Evolutionary conservation across 37 sponge, comb jelly and placozoan genomes (phyloP), one percentile per base, ranked within the genome.

Genomic region (Cliona cf. orientalis): DNA sequence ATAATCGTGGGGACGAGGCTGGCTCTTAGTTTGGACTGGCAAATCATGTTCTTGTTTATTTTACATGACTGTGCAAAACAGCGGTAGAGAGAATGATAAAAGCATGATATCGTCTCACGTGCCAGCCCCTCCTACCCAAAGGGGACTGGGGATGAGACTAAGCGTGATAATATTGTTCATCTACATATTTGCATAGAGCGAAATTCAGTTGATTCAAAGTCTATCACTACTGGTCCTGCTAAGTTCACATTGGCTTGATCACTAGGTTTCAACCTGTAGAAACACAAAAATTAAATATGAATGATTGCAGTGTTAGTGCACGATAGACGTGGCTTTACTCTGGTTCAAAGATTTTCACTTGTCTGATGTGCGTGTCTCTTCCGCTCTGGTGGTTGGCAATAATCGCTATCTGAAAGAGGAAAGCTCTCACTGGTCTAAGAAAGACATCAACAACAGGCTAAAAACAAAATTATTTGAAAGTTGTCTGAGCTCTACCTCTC

Each of bases 381-480:
- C 99, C 99, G 76, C 91, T 98, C 80, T 96, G 99, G 55, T 98
- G 99, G 70, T 98, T 98, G n/a, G 88, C 67, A 19, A 94, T 44
- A 2, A 98, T 82, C 21, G 78, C 79, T 25, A 98, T 67, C 79
- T 95, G 93, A 34, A 93, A 65, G 1, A 90, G 62, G 75, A 96
- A 96, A n/a, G 85, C 97, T 28, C 44, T 87, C 14, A 84, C 58
- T 32, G 88, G 81, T 55, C 92, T 92, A 28, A n/a, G n/a, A n/a
- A n/a, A n/a, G n/a, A n/a, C n/a, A n/a, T n/a, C n/a, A n/a, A n/a
- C 53, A 49, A 49, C 14, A 19, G 14, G 53, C 14, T 19, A 9
- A 49, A 49, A 49, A 49, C 14, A 49, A 14, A 26, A 43, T 44
- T 12, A 46, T 14, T 22, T 53, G 22, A 25, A 36, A 60, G 1